Evolutionary conservation across 2,888 invertebrate genomes (phyloP), one percentile per base, ranked within the genome.

Genomic region (Notodonta ziczac): DNA sequence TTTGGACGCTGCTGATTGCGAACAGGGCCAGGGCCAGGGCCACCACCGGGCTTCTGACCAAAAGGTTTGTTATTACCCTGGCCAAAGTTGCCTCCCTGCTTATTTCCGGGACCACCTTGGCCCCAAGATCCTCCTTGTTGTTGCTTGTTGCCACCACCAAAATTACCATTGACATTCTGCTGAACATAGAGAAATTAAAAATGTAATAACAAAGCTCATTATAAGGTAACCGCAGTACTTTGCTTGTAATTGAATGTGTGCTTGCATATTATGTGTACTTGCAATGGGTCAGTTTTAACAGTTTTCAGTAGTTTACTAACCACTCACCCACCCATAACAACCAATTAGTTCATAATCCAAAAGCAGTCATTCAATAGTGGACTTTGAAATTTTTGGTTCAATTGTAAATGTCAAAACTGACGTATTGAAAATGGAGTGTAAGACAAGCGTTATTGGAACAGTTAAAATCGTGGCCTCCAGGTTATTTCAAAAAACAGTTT

Each of bases 141-240:
- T 46, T 82, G 85, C 68, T 84, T 88, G 63, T 86, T 86, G 44
- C 80, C 80, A 40, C 90, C 86, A 42, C 85, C 89, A 82, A 90
- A 91, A 73, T 82, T 88, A 10, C 91, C 91, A 87, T 92, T 90
- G 32, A 87, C 54, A 73, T 89, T 91, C 92, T 92, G 70, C n/a
- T 10, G 14, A 58, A 78, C 74, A 63, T 59, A 61, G 60, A 61
- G 46, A 58, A 54, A 44, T 61, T n/a, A 16, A 52, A 24, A 32
- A 5, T 53, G 35, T 13, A 50, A 16, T 8, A 16, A 16, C 24
- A 2, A 24, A 24, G 24, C 24, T 24, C 24, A 24, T 24, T 24
- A 24, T 24, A 24, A 24, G 24, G 24, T 24, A 24, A 24, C 24
- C 24, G 24, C 2, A 10, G 42, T 12, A 42, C 12, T 42, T 9